Evolutionary conservation across 30 jellyfish, hydroid and myxozoan species (phyloP).

Genomic region (Nemopilema nomurai): DNA sequence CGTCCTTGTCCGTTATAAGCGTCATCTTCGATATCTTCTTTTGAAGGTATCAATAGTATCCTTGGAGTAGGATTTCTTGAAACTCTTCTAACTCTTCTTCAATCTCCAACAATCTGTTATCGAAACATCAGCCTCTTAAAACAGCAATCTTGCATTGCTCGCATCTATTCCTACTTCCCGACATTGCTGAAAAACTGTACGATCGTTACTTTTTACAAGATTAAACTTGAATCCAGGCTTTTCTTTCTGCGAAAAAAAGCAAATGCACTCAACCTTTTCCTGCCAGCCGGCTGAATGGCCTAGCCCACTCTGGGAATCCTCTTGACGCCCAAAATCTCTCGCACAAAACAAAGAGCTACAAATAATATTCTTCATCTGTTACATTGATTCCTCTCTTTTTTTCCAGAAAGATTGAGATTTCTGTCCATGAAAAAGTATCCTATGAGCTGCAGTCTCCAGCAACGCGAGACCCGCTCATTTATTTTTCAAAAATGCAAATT

Average conservation of each 20-base stretch:
- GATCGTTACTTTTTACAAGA: not conserved
- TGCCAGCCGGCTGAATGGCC: conserved; percentile 30
- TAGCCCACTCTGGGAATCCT: not conserved
- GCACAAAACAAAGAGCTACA: not conserved
- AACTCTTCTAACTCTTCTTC: too few relatives aligned
- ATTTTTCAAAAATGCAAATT: conserved; percentile 25
- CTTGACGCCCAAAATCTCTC: not conserved
- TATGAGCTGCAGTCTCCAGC: conserved; percentile 8
- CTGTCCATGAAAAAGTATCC: not conserved
- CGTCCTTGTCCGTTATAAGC: conserved; percentile 47
- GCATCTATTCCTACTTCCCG: not conserved
- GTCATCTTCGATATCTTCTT: conserved; percentile 28
- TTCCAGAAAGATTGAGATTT: not conserved
- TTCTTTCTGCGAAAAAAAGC: not conserved
- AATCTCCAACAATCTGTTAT: not conserved
- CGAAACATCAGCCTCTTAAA: not conserved
- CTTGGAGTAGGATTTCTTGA: too few relatives aligned
- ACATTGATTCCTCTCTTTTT: not conserved
- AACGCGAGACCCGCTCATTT: conserved; percentile 26
- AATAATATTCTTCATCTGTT: not conserved
- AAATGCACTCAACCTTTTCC: conserved; percentile 40
- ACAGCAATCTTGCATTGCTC: not conserved
- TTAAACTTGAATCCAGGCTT: not conserved
- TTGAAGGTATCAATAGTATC: not conserved
- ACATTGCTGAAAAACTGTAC: not conserved